Evolutionary conservation across 2,888 invertebrate species (phyloP).

Genomic region (Drosophila formosana): DNA sequence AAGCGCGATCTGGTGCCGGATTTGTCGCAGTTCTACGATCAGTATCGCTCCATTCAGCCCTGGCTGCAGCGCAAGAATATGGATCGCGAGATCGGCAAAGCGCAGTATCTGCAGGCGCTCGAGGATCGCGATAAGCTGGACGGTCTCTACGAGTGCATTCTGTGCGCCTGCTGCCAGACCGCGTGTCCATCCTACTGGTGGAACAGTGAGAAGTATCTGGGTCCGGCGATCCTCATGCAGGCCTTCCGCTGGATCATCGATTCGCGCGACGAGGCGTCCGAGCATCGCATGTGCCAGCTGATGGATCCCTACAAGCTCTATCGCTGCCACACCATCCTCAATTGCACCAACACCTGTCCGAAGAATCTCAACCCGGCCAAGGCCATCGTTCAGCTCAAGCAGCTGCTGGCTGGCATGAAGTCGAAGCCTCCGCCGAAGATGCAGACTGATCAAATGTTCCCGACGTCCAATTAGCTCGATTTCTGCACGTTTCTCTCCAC

Average conservation of each 20-base stretch:
- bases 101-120: conserved; percentile 93
- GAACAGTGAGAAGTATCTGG: conserved; percentile 98
- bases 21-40: conserved; percentile 96
- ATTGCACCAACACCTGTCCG: conserved; percentile 97
- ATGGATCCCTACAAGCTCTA: conserved; percentile 95
- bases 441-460: conserved; percentile 87
- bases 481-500: not conserved
- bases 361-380: conserved; percentile 97
- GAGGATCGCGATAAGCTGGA: conserved; percentile 96
- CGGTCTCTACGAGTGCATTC: conserved; percentile 98
- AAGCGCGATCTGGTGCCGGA: conserved; percentile 97
- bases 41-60: conserved; percentile 97
- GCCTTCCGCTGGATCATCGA: conserved; percentile 99
- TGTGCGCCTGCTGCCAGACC: conserved; percentile 98
- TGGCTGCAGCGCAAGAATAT: conserved; percentile 91
- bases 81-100: conserved; percentile 87
- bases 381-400: conserved; percentile 98
- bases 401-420: conserved; percentile 91
- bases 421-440: conserved; percentile 91
- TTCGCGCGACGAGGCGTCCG: conserved; percentile 93
- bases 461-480: not conserved
- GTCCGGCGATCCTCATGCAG: conserved; percentile 99
- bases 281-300: conserved; percentile 91
- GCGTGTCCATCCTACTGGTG: conserved; percentile 99
- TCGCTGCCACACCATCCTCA: conserved; percentile 98